Base-by-base conservation (phyloP, 2,113 vertebrate genomes). In the Myodes glareolus region DNA sequence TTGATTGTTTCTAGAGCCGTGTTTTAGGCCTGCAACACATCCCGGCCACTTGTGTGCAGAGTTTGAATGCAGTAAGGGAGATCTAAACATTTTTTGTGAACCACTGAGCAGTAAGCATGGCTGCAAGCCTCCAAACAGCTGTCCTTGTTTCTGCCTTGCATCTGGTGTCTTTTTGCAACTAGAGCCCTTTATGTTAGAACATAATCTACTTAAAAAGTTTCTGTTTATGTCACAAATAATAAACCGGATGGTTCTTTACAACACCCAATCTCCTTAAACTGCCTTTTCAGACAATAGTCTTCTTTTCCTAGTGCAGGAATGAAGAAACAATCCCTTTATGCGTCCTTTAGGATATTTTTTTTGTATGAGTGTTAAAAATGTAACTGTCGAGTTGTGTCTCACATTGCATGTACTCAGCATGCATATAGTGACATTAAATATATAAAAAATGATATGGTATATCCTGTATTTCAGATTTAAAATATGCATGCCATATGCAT, bases 151-250 rank as follows among this genome's bases (percentile, higher is more conserved):
- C 93, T 92, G 89, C 80, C 67, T 97, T 91, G 94, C 96, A 94
- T 97, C 94, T 96, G 96, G 76, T 93, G 88, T 80, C 90, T 94
- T n/a, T n/a, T n/a, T n/a, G n/a, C n/a, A 92, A 96, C 88, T 90
- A 72, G 94, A 95, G 72, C 85, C 42, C 92, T 98, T 96, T 94
- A 94, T 92, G 88, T 94, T 70, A 95, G 96, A 95, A 92, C 92
- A 95, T 93, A 95, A 97, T 97, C 90, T 94, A 86, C 95, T 96
- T 97, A 72, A 86, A 97, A 95, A 97, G 90, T 96, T 97, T 94
- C 81, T 86, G 45, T 97, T 94, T 90, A 42, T 95, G 96, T 95
- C 95, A 87, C 10, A 75, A 96, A 80, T 95, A 95, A 97, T 97
- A 91, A 96, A 81, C 70, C 52, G 61, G 78, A 94, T 96, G 78